Conservation (phyloP, 2,113 vertebrate genomes). For the Urocitellus parryii region DNA sequence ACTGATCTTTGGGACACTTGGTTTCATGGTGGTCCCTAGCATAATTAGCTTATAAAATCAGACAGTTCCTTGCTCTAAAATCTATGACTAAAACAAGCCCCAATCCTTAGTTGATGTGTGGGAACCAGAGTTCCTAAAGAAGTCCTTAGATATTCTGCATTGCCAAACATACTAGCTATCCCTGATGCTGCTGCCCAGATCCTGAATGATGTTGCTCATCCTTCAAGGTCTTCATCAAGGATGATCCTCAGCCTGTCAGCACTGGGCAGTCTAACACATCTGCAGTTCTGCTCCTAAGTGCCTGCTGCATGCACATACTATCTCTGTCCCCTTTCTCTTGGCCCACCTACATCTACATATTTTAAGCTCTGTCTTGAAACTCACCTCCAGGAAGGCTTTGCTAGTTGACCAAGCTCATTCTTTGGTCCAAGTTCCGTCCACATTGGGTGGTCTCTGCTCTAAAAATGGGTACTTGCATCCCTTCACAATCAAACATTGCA, state of each 20-base stretch:
- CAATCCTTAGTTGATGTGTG: not conserved
- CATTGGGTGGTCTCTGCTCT: not conserved
- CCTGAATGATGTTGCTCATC: not conserved
- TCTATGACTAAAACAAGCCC: not conserved
- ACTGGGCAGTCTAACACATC: not conserved
- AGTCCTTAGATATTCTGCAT: not conserved
- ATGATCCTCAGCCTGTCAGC: not conserved
- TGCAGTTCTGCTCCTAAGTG: not conserved
- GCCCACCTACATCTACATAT: not conserved
- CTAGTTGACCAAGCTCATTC: too few species aligned
- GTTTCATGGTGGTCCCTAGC: not conserved
- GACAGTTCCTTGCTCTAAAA: not conserved
- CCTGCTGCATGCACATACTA: not conserved
- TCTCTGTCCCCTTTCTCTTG: not conserved
- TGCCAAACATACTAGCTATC: not conserved
- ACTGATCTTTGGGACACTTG: not conserved
- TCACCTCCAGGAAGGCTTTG: not conserved
- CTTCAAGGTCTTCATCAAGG: not conserved
- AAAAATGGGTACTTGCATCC: not conserved
- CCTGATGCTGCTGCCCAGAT: not conserved
- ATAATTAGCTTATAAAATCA: not conserved
- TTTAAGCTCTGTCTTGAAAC: not conserved
- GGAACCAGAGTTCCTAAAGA: not conserved
- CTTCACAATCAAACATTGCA: not conserved
- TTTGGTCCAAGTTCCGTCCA: too few species aligned